These are phyloP conservation scores for Arizona elegans DNA, from an alignment of 2,113 vertebrate species.

Conservation along the genomic window DNA sequence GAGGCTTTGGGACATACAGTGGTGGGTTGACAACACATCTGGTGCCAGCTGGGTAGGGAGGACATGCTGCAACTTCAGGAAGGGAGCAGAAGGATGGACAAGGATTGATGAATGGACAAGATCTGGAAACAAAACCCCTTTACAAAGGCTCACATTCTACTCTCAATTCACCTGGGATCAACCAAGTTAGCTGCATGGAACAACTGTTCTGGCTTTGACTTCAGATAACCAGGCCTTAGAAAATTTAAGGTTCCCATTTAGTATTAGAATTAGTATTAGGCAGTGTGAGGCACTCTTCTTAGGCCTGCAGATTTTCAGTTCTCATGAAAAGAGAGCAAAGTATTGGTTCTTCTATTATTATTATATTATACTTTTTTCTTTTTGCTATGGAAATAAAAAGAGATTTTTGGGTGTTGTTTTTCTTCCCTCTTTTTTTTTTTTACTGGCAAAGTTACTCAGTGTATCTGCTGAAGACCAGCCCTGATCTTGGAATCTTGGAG, in stretches of 20 bases:
- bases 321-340: not conserved
- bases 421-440: not conserved
- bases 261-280: not conserved
- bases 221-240: constrained; percentile 8
- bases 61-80: constrained; percentile 59
- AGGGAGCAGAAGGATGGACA: constrained; percentile 71
- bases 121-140: constrained; percentile 44
- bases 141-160: constrained; percentile 5
- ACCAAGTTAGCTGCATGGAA: not conserved
- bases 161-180: not conserved
- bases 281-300: not conserved
- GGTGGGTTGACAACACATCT: constrained; percentile 75
- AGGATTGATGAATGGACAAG: constrained; percentile 77
- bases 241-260: not conserved
- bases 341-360: not conserved
- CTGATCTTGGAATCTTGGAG: not conserved
- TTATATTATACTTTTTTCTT: not conserved
- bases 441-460: not conserved
- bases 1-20: constrained; percentile 65
- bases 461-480: not conserved
- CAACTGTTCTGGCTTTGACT: not conserved
- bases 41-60: constrained; percentile 79
- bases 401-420: not conserved
- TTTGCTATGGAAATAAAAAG: not conserved
- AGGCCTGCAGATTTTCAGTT: not conserved